These are phyloP conservation scores for Tetanocera ferruginea DNA, from an alignment of 2,888 invertebrate species.

Conservation along the genomic window DNA sequence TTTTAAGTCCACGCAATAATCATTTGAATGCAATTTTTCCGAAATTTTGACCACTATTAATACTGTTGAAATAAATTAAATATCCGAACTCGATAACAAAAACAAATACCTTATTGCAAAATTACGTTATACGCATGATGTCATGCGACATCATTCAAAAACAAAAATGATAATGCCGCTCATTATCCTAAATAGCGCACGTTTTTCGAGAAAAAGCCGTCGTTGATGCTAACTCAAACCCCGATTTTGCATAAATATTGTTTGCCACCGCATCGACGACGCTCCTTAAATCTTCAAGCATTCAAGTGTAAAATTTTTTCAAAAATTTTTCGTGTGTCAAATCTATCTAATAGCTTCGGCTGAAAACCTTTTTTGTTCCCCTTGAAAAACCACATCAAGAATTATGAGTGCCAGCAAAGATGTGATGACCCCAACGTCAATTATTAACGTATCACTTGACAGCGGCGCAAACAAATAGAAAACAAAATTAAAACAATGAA, in stretches of 20 bases:
- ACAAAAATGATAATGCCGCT: no score
- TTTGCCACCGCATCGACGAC: neutral
- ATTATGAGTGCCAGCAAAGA: slow-evolving; percentile 37
- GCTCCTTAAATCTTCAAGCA: neutral
- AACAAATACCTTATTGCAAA: no score
- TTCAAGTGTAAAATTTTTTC: slow-evolving; percentile 26
- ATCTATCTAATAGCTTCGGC: neutral
- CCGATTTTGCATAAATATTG: slow-evolving; percentile 9
- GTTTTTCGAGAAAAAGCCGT: neutral
- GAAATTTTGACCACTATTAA: no score
- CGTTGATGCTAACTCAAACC: neutral
- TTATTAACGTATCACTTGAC: slow-evolving; percentile 69
- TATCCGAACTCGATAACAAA: no score
- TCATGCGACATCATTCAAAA: no score
- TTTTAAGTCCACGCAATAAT: no score
- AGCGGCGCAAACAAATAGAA: slow-evolving; percentile 43
- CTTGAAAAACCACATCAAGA: slow-evolving; percentile 42
- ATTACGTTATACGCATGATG: no score
- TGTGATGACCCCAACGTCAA: slow-evolving; percentile 65
- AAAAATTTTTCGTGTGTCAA: neutral
- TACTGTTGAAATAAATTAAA: no score
- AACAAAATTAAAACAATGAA: slow-evolving; percentile 36
- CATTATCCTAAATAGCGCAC: no score
- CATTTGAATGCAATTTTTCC: no score
- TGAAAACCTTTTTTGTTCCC: neutral